Conservation (phyloP, 2,888 invertebrate species). For the Mechanitis messenoides region DNA sequence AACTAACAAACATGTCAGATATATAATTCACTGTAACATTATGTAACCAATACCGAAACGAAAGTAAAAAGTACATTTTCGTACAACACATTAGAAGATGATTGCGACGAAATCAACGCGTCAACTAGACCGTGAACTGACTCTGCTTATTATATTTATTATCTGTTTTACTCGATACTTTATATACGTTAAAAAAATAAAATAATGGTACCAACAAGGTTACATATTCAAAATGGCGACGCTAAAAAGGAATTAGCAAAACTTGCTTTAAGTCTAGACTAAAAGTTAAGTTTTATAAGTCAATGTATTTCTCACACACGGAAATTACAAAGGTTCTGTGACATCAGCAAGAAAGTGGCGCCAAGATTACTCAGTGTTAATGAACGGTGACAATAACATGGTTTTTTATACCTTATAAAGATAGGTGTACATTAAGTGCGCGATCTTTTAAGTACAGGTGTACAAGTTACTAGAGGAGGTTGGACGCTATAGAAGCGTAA, state of each 20-base stretch:
- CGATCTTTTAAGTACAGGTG: too few species aligned
- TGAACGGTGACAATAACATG: conserved; percentile 3
- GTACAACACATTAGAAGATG: not conserved
- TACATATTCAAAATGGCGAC: too few species aligned
- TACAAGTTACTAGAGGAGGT: too few species aligned
- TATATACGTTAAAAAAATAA: too few species aligned
- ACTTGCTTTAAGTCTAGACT: conserved; percentile 7
- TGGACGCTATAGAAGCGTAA: too few species aligned
- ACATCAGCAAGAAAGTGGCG: conserved; percentile 15
- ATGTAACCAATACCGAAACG: conserved; percentile 4
- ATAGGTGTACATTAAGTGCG: too few species aligned
- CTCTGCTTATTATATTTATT: not conserved
- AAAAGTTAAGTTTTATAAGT: conserved; percentile 24
- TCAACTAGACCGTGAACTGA: too few species aligned
- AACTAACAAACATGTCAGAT: conserved; percentile 6
- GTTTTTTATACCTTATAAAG: conserved; percentile 16
- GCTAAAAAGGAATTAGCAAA: not conserved
- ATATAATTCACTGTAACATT: conserved; percentile 8
- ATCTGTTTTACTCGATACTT: not conserved
- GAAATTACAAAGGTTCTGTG: conserved; percentile 13
- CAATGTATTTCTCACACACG: conserved; percentile 24
- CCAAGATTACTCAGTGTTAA: conserved; percentile 13
- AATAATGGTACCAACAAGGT: too few species aligned
- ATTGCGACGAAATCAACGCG: conserved; percentile 4
- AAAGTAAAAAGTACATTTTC: conserved; percentile 3